Evolutionary conservation across 2,797 vertebrate genomes (phyloP).

Genomic region (Oreochromis grahami): DNA sequence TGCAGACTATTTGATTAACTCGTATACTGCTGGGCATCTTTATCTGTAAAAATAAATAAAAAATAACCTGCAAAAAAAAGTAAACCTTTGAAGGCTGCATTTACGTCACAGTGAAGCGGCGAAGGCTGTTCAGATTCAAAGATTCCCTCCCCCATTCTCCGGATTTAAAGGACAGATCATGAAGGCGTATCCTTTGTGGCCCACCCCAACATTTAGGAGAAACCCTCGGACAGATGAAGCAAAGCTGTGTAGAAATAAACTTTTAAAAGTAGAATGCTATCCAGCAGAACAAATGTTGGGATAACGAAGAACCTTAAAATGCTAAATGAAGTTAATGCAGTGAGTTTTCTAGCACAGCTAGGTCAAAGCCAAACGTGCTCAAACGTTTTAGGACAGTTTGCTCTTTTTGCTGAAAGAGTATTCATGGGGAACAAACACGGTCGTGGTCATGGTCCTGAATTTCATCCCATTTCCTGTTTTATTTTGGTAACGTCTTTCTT

Average conservation of each 20-base stretch:
- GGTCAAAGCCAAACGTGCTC: background rate
- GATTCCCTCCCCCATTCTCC: rapidly evolving
- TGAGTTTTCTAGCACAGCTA: background rate
- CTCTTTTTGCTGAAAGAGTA: background rate
- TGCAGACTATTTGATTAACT: background rate
- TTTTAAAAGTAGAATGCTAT: background rate
- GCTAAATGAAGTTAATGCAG: background rate
- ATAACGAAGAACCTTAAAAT: background rate
- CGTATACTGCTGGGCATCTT: background rate
- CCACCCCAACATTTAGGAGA: background rate
- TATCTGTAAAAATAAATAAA: background rate
- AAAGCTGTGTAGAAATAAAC: background rate
- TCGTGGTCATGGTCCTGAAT: background rate
- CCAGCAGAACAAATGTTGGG: background rate
- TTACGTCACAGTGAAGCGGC: background rate
- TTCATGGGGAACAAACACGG: background rate
- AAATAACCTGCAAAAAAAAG: background rate
- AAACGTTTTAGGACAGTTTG: background rate
- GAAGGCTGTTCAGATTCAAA: background rate
- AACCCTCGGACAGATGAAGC: background rate
- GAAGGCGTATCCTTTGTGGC: background rate
- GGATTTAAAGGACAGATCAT: background rate
- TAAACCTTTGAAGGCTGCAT: background rate
- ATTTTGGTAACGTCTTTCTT: background rate
- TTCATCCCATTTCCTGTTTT: background rate